phyloP scores from a whole-genome alignment of 1,140 invertebrate genomes.

The Heliconius himera region DNA sequence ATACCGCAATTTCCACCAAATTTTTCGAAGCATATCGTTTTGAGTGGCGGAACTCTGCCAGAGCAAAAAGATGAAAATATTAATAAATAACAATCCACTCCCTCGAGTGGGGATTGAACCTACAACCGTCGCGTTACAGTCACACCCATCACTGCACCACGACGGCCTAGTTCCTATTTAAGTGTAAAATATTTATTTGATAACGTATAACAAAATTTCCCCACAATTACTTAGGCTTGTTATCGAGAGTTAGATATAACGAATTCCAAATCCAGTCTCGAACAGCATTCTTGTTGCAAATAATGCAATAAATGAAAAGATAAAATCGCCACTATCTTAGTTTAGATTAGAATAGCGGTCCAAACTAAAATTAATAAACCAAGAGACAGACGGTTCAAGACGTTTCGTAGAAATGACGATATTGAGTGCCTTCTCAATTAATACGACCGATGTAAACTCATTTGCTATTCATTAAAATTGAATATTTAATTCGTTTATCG shows the following conservation, averaged over 20 bases:
- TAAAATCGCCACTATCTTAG: conserved; percentile 49
- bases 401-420: background rate
- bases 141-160: no score
- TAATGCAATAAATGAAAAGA: conserved; percentile 59
- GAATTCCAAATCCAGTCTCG: conserved; percentile 68
- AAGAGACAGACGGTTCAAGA: background rate
- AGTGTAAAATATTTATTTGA: background rate
- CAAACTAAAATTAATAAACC: conserved; percentile 25
- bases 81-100: no score
- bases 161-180: background rate
- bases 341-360: conserved; percentile 41
- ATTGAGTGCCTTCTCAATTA: conserved; percentile 15
- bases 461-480: conserved; percentile 16
- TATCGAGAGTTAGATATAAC: conserved; percentile 71
- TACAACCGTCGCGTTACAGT: no score
- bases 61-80: no score
- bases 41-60: no score
- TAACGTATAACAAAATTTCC: conserved; percentile 45
- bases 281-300: conserved; percentile 65
- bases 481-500: conserved; percentile 9
- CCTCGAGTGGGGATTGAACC: no score
- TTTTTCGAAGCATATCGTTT: no score
- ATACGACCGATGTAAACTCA: background rate
- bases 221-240: conserved; percentile 51
- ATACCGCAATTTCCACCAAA: no score